Base-by-base conservation (phyloP, 2,888 invertebrate species). In the Trichogramma evanescens region DNA sequence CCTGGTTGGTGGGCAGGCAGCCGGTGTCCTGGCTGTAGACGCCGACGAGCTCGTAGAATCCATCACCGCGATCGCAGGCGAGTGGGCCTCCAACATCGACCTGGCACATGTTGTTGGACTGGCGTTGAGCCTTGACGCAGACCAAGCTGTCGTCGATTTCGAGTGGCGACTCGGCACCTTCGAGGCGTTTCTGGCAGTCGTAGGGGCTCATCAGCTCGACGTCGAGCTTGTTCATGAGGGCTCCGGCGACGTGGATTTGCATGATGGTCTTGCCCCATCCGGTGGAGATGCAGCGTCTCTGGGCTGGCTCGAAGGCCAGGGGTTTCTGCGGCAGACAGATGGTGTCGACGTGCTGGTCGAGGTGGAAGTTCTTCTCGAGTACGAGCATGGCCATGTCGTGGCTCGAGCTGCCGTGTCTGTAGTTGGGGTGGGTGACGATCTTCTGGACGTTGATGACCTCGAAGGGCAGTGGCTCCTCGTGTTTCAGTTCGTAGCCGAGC, bases 251-350 rank as follows among this genome's bases (percentile, higher is more conserved):
- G 67, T 90, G 88, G 61, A 88, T 91, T 84, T 87, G 86, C 54
- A 92, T 74, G 5, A 89, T 86, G 66, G 83, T 82, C 74, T 91
- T 90, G 67, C 91, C 91, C 91, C 91, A 93, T 54, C 92, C 92
- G 56, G 91, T 89, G 1, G 88, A 86, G 5, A 90, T 84, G 66
- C 92, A 92, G 55, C 84, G 84, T 44, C 83, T 84, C 54, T 79
- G 82, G 26, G 26, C 26, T 0, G 75, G 66, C 68, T 63, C 70
- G 69, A 68, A 65, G 58, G 39, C 69, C 73, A 64, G 62, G 8
- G 60, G 40, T 9, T 59, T 48, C 61, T 85, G 84, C 61, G 82
- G 82, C 55, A 91, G 78, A 71, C 92, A 92, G 49, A 92, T 85
- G 0, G 87, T 85, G 68, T 86, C 86, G 55, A 93, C 84, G 68